Evolutionary conservation across 1,140 invertebrate genomes (phyloP).

Genomic region (Lasioglossum baleicum): DNA sequence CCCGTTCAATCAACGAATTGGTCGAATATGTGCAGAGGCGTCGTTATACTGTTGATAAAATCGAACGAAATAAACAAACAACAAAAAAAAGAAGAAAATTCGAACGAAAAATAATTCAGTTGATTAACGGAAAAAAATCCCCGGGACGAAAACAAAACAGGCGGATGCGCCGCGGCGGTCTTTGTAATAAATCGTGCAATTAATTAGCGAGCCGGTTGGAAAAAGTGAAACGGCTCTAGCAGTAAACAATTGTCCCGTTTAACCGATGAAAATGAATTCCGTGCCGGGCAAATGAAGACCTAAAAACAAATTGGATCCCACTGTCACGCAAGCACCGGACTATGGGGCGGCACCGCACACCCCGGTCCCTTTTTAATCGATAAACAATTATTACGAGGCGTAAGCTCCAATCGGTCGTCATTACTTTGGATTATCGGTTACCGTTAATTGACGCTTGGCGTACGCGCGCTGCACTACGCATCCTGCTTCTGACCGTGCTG

Average conservation of each 20-base stretch:
- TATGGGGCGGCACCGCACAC: not conserved
- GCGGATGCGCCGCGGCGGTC: too few species aligned
- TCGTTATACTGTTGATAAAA: too few species aligned
- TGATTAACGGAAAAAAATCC: too few species aligned
- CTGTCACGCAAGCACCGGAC: not conserved
- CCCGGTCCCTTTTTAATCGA: constrained; percentile 44
- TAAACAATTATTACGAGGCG: constrained; percentile 50
- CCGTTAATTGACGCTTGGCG: constrained; percentile 49
- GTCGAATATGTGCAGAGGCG: too few species aligned
- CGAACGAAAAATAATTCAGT: too few species aligned
- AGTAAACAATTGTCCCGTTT: not conserved
- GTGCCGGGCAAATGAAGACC: not conserved
- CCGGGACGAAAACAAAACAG: too few species aligned
- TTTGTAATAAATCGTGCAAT: too few species aligned
- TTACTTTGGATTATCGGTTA: constrained; percentile 56
- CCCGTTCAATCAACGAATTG: not conserved
- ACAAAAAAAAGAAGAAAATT: too few species aligned
- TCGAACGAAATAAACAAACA: too few species aligned
- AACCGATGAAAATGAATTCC: not conserved
- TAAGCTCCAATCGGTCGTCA: constrained; percentile 52
- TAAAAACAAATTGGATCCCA: constrained; percentile 10
- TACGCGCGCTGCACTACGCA: constrained; percentile 32
- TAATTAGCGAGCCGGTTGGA: too few species aligned
- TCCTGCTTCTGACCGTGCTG: constrained; percentile 24
- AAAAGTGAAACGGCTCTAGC: not conserved